Evolutionary conservation across 2,797 vertebrate genomes (phyloP), one percentile per base, ranked within the genome.

Genomic region (Psittacula echo): DNA sequence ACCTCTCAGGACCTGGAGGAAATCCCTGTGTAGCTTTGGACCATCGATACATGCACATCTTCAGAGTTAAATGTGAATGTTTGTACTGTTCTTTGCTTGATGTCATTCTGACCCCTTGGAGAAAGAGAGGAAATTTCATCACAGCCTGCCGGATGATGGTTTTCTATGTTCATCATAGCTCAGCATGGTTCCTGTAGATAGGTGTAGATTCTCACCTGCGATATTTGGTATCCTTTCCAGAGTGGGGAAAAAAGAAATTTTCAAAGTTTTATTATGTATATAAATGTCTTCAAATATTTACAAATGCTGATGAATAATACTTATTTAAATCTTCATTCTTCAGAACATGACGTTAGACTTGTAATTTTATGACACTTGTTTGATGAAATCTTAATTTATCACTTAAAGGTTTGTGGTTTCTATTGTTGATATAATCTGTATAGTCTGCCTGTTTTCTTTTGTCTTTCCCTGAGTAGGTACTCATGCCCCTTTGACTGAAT

Each of bases 321-420:
- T 79, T 72, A 17, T 56, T 13, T 73, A 26, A 4, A 2, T 88
- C 24, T 79, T 73, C 30, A 84, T 24, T 64, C 21, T 68, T 24
- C 18, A 65, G 45, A 77, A 23, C 67, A 6, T 54, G 56, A 73
- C 44, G 50, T 73, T 79, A 85, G 21, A 58, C 21, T 45, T 80
- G 44, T n/a, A 45, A 34, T 75, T 84, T 78, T 88, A 9, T 87
- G 54, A n/a, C 1, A 3, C 4, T 21, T 72, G 4, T 42, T 87
- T 77, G 41, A 56, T 76, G 79, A 82, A 89, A 65, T 51, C 24
- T 75, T 74, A 47, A 72, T 86, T 84, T 47, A 64, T 74, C 11
- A 34, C 61, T 90, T 30, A 50, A 4, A 72, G 39, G 17, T 78
- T 48, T 42, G 65, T 81, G 20, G 42, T 65, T 90, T 85, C n/a